A percentile compares a stretch with the other conserved stretches of the same genome.
These are phyloP conservation scores for Xanthorhoe spadicearia DNA, from an alignment of 2,888 invertebrate genomes.

Conservation along the genomic window DNA sequence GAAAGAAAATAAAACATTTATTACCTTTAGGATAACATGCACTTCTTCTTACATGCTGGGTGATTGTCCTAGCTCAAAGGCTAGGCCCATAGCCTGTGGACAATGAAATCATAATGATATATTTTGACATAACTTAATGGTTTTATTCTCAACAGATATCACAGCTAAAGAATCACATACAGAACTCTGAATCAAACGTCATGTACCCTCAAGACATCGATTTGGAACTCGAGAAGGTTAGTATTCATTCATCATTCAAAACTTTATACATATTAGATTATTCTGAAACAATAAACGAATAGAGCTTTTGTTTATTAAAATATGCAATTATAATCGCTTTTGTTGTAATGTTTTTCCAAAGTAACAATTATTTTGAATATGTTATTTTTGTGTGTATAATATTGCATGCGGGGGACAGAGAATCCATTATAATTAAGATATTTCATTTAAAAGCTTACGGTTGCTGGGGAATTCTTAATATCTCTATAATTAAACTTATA, in stretches of 20 bases:
- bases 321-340: neutral
- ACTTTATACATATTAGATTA: neutral
- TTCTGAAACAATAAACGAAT: neutral
- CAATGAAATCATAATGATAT: too few relatives aligned
- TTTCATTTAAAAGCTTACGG: conserved; percentile 52
- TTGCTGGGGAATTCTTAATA: conserved; percentile 46
- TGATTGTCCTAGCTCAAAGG: too few relatives aligned
- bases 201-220: conserved; percentile 84
- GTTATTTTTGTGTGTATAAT: conserved; percentile 45
- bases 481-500: neutral
- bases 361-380: conserved; percentile 30
- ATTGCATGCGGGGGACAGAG: conserved; percentile 64
- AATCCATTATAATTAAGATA: conserved; percentile 30
- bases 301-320: neutral
- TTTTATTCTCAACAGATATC: conserved; percentile 53
- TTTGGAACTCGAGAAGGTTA: conserved; percentile 80
- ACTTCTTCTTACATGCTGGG: too few relatives aligned
- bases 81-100: too few relatives aligned
- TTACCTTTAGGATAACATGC: too few relatives aligned
- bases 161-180: conserved; percentile 82
- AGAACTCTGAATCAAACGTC: conserved; percentile 74
- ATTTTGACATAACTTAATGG: too few relatives aligned
- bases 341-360: neutral
- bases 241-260: conserved; percentile 32
- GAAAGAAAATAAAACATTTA: too few relatives aligned